Conservation (phyloP, 1,140 invertebrate species). For the Drosophila subpulchrella region DNA sequence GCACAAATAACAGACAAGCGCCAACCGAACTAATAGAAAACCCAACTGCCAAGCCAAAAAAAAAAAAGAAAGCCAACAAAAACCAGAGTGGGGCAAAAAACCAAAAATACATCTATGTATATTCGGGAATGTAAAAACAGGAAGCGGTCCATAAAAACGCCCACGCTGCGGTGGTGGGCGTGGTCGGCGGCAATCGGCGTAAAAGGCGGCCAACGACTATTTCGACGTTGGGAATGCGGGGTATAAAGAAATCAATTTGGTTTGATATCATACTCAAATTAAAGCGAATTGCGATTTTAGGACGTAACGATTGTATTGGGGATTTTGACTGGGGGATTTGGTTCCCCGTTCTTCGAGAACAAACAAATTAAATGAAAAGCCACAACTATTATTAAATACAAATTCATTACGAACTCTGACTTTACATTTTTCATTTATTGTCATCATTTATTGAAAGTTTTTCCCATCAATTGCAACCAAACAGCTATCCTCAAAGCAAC, state of each 20-base stretch:
- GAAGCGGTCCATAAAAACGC: constrained; percentile 47
- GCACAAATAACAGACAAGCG: constrained; percentile 52
- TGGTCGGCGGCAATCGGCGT: constrained; percentile 43
- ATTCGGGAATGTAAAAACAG: constrained; percentile 43
- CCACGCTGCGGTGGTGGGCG: constrained; percentile 28
- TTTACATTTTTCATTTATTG: constrained; percentile 10
- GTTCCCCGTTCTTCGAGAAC: background rate
- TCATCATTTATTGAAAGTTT: constrained; percentile 17
- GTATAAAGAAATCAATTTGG: constrained; percentile 49
- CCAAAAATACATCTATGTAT: constrained; percentile 11
- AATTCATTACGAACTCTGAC: background rate
- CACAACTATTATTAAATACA: background rate
- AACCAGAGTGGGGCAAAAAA: constrained; percentile 15
- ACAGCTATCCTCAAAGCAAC: constrained; percentile 16
- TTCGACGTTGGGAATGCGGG: constrained; percentile 5
- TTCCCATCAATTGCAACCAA: constrained; percentile 25
- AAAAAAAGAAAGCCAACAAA: background rate
- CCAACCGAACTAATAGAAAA: constrained; percentile 55
- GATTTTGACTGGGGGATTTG: background rate
- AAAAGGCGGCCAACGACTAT: constrained; percentile 39
- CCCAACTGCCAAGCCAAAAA: constrained; percentile 36
- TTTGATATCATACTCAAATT: constrained; percentile 53
- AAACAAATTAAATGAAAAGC: background rate
- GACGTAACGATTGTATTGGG: constrained; percentile 15
- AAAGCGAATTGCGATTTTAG: constrained; percentile 33